Evolutionary conservation across 2,888 invertebrate genomes (phyloP), one percentile per base, ranked within the genome.

Genomic region (Oligia strigilis): DNA sequence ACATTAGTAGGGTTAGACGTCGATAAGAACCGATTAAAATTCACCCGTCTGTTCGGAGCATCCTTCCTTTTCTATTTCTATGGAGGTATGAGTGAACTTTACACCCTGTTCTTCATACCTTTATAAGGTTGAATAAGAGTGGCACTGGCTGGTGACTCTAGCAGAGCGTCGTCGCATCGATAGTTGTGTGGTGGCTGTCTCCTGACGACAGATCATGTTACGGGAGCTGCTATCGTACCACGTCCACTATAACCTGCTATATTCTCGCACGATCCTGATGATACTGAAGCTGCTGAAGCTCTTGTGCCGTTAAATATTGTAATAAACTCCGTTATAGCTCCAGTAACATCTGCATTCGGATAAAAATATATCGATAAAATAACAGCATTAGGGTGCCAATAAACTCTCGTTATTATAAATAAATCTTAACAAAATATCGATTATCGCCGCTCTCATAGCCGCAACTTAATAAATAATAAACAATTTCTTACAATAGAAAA

Each of bases 401-500:
- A 76, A 85, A 67, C 46, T 62, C 55, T 49, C 55, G 17, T n/a
- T 69, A 62, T 62, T 29, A 65, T 66, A 77, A 67, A 77, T 29
- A 75, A 74, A 62, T 67, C n/a, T 52, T 72, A 62, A 65, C 67
- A 74, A 71, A 73, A 80, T 71, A 62, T 82, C 77, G 74, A 81
- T 82, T 40, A 80, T 73, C 80, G 82, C 85, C 75, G 65, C 77
- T 78, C 43, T 83, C 74, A 49, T 86, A 64, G 88, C 85, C 84
- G 70, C 83, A 83, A 82, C 84, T 81, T 84, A 86, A 86, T 86
- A 88, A 86, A 89, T 89, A 88, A 89, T 89, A 89, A 89, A 89
- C 88, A 86, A 88, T 88, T 88, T 87, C 89, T 86, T 92, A 94
- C 94, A 94, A 94, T 94, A 93, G 94, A 92, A 86, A 94, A 93